Evolutionary conservation across 2,888 invertebrate genomes (phyloP).

Genomic region (Stegana nigrithorax): DNA sequence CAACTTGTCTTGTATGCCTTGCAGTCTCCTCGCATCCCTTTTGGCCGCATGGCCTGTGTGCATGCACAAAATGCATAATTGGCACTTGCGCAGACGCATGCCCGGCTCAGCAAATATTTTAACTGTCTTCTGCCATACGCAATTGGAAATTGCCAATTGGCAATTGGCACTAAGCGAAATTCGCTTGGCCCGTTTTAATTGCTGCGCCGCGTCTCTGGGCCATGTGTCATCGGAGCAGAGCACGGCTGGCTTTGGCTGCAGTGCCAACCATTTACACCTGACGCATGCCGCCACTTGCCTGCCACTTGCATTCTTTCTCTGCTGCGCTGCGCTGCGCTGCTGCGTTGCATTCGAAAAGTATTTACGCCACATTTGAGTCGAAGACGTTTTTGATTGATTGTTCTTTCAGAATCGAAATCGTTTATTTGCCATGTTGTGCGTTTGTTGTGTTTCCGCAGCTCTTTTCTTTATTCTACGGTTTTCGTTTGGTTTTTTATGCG

Average conservation of each 20-base stretch:
- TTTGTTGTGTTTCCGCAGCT: background rate
- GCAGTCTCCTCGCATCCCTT: no score
- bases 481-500: background rate
- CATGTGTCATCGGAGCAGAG: background rate
- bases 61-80: slow-evolving; percentile 61
- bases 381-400: slow-evolving; percentile 40
- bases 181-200: background rate
- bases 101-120: slow-evolving; percentile 20
- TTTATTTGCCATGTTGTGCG: no score
- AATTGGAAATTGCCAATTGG: no score
- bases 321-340: no score
- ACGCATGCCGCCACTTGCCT: background rate
- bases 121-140: no score
- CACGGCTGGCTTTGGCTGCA: background rate
- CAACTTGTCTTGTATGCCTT: no score
- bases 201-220: no score
- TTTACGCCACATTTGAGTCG: slow-evolving; percentile 41
- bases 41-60: slow-evolving; percentile 37
- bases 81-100: slow-evolving; percentile 40
- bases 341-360: no score
- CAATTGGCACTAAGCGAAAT: slow-evolving; percentile 4
- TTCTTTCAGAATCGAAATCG: slow-evolving; percentile 33
- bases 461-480: slow-evolving; percentile 2
- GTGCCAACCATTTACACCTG: background rate
- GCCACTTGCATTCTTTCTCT: no score